Percentiles rank a stretch among this genome's conserved stretches.
Evolutionary conservation across 2,797 vertebrate species (phyloP).

Genomic region (Trichosurus vulpecula): DNA sequence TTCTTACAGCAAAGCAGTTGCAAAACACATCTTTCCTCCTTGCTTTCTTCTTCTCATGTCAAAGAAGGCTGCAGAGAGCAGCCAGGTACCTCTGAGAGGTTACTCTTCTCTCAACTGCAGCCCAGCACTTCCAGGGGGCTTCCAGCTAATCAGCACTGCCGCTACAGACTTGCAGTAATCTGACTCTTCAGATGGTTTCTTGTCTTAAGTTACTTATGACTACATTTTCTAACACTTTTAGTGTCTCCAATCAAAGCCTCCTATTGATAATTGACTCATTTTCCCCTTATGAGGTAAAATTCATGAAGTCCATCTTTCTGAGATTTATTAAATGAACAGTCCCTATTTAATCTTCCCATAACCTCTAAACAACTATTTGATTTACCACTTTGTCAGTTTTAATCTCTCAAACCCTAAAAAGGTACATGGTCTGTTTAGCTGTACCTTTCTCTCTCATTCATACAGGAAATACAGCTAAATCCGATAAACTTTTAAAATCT

Average conservation of each 20-base stretch:
- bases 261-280: not conserved
- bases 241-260: not conserved
- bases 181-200: not conserved
- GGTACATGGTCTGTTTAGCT: not conserved
- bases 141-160: not conserved
- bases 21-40: not conserved
- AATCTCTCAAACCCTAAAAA: not conserved
- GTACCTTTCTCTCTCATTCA: not conserved
- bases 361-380: not conserved
- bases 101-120: not conserved
- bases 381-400: not conserved
- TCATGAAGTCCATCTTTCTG: not conserved
- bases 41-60: not conserved
- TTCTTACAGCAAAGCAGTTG: not conserved
- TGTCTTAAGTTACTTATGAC: not conserved
- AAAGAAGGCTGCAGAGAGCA: not conserved
- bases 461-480: not conserved
- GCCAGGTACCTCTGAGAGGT: not conserved
- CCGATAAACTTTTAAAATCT: not conserved
- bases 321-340: not conserved
- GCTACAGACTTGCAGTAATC: not conserved
- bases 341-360: not conserved
- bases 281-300: not conserved
- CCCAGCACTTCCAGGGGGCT: not conserved
- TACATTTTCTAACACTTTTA: not conserved